Percentiles rank a stretch among this genome's conserved stretches.
Evolutionary conservation across 1,140 invertebrate genomes (phyloP).

Genomic region (Bombus soroeensis): DNA sequence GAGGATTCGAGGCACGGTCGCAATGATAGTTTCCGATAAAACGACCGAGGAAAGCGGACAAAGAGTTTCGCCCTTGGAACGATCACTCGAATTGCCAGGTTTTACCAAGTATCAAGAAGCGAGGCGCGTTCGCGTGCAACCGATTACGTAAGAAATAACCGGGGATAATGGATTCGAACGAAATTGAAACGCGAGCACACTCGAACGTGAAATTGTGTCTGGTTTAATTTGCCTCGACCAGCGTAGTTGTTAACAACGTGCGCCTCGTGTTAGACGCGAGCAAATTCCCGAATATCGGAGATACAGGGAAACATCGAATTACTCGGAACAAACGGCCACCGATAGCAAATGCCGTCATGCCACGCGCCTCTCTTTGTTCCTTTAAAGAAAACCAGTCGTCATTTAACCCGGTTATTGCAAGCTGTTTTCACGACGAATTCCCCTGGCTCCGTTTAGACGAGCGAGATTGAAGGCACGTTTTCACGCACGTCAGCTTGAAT

Average conservation of each 20-base stretch:
- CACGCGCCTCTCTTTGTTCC: background rate
- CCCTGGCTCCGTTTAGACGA: background rate
- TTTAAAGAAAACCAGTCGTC: background rate
- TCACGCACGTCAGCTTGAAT: background rate
- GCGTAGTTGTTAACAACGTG: conserved; percentile 7
- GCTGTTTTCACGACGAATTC: background rate
- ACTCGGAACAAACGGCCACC: conserved; percentile 1
- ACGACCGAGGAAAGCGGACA: background rate
- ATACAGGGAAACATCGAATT: conserved; percentile 2
- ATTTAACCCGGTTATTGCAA: background rate
- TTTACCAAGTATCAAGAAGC: background rate
- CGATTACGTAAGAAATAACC: conserved; percentile 22
- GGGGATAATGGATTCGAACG: conserved; percentile 24
- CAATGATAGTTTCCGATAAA: no score
- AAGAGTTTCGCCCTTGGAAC: background rate
- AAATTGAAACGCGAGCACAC: conserved; percentile 27
- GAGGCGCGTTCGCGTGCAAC: background rate
- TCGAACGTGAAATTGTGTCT: conserved; percentile 6
- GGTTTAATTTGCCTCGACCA: conserved; percentile 32
- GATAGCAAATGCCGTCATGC: background rate
- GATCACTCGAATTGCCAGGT: background rate
- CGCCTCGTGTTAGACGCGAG: background rate
- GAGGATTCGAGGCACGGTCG: no score
- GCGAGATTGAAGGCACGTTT: background rate
- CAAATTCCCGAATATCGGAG: background rate